These are phyloP conservation scores for Tetranychus piercei DNA, from an alignment of 2,888 invertebrate genomes.

Conservation along the genomic window DNA sequence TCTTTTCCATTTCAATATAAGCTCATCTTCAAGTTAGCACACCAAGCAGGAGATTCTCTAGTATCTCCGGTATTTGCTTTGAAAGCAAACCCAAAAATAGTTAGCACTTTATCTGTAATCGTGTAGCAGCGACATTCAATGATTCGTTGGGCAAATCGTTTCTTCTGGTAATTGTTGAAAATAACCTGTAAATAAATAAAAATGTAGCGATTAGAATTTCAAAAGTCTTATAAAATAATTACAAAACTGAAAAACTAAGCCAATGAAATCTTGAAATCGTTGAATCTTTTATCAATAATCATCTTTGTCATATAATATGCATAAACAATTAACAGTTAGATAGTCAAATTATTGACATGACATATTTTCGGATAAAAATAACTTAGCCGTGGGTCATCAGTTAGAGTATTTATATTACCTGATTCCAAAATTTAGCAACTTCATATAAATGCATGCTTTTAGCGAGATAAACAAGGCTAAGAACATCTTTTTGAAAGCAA, in stretches of 20 bases:
- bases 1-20: too few species aligned
- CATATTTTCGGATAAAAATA: not conserved
- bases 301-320: not conserved
- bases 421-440: constrained; percentile 92
- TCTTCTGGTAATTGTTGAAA: constrained; percentile 90
- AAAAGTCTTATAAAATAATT: not conserved
- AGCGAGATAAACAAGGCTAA: constrained; percentile 90
- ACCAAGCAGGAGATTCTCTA: constrained; percentile 86
- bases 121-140: constrained; percentile 89
- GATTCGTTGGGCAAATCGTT: constrained; percentile 69
- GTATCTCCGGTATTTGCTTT: constrained; percentile 99
- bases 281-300: constrained; percentile 8
- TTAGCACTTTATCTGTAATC: constrained; percentile 81
- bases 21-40: too few species aligned
- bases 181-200: constrained; percentile 1
- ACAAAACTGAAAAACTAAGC: too few species aligned
- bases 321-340: not conserved
- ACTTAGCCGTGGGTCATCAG: not conserved
- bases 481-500: constrained; percentile 97
- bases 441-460: constrained; percentile 86
- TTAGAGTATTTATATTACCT: constrained; percentile 32
- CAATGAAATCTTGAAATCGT: not conserved
- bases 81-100: constrained; percentile 91
- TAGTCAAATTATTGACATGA: not conserved
- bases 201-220: too few species aligned